Percentiles rank a stretch among this genome's conserved stretches.
Evolutionary conservation across 2,888 invertebrate species (phyloP).

Genomic region (Drosophila nr. medialis): DNA sequence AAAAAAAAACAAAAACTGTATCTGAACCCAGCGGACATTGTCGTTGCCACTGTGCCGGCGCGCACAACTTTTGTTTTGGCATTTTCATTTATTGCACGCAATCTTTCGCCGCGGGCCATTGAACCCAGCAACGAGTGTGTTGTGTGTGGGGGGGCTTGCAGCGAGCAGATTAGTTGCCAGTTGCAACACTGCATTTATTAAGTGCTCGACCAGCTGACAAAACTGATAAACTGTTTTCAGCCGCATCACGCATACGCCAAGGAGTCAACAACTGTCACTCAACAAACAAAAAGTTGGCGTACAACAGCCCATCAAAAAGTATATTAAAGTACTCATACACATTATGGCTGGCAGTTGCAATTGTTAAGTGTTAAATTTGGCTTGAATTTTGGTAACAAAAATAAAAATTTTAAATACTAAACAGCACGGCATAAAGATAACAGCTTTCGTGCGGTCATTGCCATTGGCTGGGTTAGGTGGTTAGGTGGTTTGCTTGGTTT

Average conservation of each 20-base stretch:
- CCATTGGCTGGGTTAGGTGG: neutral
- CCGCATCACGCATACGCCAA: constrained; percentile 34
- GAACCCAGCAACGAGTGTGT: constrained; percentile 29
- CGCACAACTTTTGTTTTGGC: constrained; percentile 61
- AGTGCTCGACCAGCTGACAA: constrained; percentile 10
- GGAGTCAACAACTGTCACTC: constrained; percentile 9
- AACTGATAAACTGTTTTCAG: constrained; percentile 3
- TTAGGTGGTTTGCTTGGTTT: neutral
- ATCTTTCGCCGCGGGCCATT: constrained; percentile 59
- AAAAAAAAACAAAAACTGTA: constrained; percentile 11
- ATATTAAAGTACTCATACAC: constrained; percentile 5
- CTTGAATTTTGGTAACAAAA: constrained; percentile 39
- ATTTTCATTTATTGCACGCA: constrained; percentile 65
- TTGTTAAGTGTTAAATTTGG: constrained; percentile 26
- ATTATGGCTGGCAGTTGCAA: constrained; percentile 16
- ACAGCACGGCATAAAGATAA: constrained; percentile 53
- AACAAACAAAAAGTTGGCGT: constrained; percentile 11
- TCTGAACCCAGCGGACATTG: constrained; percentile 62
- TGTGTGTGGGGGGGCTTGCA: neutral
- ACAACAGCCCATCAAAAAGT: constrained; percentile 13
- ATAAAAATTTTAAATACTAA: constrained; percentile 37
- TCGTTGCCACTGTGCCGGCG: constrained; percentile 50
- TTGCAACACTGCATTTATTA: constrained; percentile 8
- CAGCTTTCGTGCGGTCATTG: constrained; percentile 39
- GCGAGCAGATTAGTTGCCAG: constrained; percentile 5